Base-by-base conservation (phyloP, 2,113 vertebrate genomes). In the Zosterops hypoxanthus region DNA sequence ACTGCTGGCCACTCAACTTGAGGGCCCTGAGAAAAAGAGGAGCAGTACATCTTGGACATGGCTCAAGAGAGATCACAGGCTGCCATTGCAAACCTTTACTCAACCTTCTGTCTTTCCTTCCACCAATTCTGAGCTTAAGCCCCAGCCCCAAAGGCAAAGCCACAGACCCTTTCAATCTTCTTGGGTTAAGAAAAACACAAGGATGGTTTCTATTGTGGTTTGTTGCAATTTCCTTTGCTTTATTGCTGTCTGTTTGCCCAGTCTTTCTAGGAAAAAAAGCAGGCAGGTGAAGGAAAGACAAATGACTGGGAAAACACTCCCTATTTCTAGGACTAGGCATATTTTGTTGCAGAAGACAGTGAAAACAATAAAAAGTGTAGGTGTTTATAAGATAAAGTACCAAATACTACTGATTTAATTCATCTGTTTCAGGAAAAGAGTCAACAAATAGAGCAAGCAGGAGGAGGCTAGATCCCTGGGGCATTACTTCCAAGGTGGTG, bases 371-470 rank as follows among this genome's bases (percentile, higher is more conserved):
- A 41, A 41, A 60, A 55, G 4, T 8, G 14, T 36, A 19, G 6
- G 13, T 8, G 4, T 49, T 75, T 36, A 2, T 14, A 20, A 50
- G 31, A 65, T 14, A 42, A 63, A 79, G 16, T 52, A 57, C n/a
- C 60, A 25, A 25, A 41, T 36, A 50, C 16, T 21, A 60, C 9
- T 73, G 7, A 41, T 86, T 90, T 61, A 14, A 56, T 7, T 31
- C 1, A 3, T 61, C 70, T 49, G 4, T 64, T 85, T 76, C 33
- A n/a, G 56, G 41, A 47, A 61, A 39, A 52, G 17, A 36, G 6
- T 8, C 17, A 4, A 9, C 60, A 52, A 39, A 13, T 2, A 31
- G 13, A 36, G 2, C 1, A 5, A 3, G 12, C 14, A 9, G 15
- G 18, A 89, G 2, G 8, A 34, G 31, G 31, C 21, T 56, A 14